phyloP scores from a whole-genome alignment of 2,113 vertebrate genomes.

The Himantopus leucocephalus region DNA sequence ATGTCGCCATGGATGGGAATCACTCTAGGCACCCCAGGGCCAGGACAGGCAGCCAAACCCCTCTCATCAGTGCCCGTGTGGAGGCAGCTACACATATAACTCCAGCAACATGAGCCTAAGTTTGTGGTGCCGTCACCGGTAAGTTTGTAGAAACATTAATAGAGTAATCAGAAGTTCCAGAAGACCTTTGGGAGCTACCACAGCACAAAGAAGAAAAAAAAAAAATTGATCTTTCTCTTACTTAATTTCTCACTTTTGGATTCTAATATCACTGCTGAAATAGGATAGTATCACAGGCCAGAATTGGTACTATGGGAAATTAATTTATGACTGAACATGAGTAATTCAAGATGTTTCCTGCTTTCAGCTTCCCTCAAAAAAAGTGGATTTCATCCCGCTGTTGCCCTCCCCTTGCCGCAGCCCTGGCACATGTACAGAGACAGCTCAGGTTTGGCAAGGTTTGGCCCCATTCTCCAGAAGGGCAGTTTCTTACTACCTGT shows the following conservation, averaged over 20 bases:
- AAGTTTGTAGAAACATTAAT: not conserved
- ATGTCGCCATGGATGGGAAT: rapidly evolving
- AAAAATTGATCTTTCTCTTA: not conserved
- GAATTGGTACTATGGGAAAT: not conserved
- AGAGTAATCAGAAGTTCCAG: not conserved
- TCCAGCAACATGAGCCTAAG: rapidly evolving
- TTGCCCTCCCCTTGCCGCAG: not conserved
- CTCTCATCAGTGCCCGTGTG: not conserved
- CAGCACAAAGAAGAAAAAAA: not conserved
- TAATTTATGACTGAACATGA: not conserved
- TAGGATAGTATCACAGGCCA: not conserved
- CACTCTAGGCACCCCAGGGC: not conserved
- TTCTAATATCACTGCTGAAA: not conserved
- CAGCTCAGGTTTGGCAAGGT: not conserved
- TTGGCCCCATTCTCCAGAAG: not conserved
- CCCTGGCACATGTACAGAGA: rapidly evolving
- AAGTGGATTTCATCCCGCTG: not conserved
- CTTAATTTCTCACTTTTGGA: not conserved
- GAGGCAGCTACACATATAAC: not conserved
- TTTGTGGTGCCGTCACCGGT: rapidly evolving
- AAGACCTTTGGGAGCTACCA: not conserved
- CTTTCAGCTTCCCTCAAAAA: not conserved
- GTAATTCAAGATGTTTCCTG: not conserved
- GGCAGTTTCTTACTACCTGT: not conserved
- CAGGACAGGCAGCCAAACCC: not conserved